phyloP scores from a whole-genome alignment of 2,113 vertebrate species.

The Perccottus glenii region DNA sequence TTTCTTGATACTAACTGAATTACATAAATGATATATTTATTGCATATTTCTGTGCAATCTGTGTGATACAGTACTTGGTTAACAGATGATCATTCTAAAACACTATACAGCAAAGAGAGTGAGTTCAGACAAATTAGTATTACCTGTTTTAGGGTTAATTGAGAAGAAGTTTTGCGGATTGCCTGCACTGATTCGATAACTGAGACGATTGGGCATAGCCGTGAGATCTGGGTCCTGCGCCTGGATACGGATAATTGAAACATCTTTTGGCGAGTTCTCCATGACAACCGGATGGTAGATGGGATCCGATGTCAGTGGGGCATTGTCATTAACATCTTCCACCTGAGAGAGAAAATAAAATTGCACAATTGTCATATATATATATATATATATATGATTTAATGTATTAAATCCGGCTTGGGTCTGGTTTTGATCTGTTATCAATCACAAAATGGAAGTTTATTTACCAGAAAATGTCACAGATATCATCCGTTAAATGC shows the following conservation, averaged over 20 bases:
- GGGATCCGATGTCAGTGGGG: slow-evolving; percentile 92
- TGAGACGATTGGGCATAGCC: slow-evolving; percentile 82
- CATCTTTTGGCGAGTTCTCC: slow-evolving; percentile 96
- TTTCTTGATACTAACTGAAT: too few relatives aligned
- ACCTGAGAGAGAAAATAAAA: slow-evolving; percentile 65
- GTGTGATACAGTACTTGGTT: too few relatives aligned
- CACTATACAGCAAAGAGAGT: too few relatives aligned
- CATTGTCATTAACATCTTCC: slow-evolving; percentile 96
- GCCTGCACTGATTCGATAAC: slow-evolving; percentile 92
- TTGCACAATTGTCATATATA: not conserved
- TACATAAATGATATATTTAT: too few relatives aligned
- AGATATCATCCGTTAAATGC: slow-evolving; percentile 56
- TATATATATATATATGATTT: slow-evolving; percentile 16
- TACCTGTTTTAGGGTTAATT: slow-evolving; percentile 95
- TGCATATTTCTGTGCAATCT: too few relatives aligned
- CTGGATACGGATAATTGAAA: slow-evolving; percentile 92
- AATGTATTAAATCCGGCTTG: slow-evolving; percentile 1
- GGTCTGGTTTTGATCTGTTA: slow-evolving; percentile 30
- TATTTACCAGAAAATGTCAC: slow-evolving; percentile 60
- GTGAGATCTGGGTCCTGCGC: slow-evolving; percentile 92
- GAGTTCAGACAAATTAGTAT: slow-evolving; percentile 12
- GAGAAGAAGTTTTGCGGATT: slow-evolving; percentile 98
- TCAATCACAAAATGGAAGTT: slow-evolving; percentile 62
- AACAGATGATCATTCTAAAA: too few relatives aligned
- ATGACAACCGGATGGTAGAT: slow-evolving; percentile 90